Percentiles rank a stretch among this genome's conserved stretches.
These are phyloP conservation scores for Tanypteryx hageni DNA, from an alignment of 2,888 invertebrate species.

Conservation along the genomic window DNA sequence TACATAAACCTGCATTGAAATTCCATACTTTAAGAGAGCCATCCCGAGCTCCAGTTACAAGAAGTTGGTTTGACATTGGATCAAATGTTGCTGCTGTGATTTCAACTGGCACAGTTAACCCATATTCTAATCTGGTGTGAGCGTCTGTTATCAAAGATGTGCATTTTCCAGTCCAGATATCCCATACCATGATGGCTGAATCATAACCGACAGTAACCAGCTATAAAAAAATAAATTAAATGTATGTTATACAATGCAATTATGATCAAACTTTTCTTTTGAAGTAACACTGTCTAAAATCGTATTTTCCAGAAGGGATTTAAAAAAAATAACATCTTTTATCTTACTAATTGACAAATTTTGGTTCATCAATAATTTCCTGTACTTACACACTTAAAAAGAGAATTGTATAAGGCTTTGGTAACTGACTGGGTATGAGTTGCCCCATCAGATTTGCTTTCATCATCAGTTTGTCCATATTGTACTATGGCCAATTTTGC, in stretches of 20 bases:
- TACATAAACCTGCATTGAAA: conserved; percentile 87
- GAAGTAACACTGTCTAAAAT: neutral
- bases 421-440: conserved; percentile 84
- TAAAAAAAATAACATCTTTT: neutral
- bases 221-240: conserved; percentile 69
- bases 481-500: conserved; percentile 1
- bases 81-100: conserved; percentile 89
- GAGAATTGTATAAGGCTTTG: conserved; percentile 85
- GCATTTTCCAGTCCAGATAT: conserved; percentile 83
- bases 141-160: conserved; percentile 83
- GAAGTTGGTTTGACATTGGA: conserved; percentile 81
- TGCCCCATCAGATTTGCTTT: conserved; percentile 84
- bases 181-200: conserved; percentile 90
- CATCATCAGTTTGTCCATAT: conserved; percentile 72
- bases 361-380: neutral
- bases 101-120: conserved; percentile 82
- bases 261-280: neutral
- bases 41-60: conserved; percentile 87
- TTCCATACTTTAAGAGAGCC: conserved; percentile 91
- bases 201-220: conserved; percentile 87
- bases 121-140: conserved; percentile 82
- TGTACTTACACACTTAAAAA: conserved; percentile 80
- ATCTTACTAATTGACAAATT: neutral
- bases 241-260: neutral
- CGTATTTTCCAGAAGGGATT: neutral